Percentiles rank a stretch among this genome's conserved stretches.
phyloP scores from a whole-genome alignment of 1,140 invertebrate species.

The Formica selysi region DNA sequence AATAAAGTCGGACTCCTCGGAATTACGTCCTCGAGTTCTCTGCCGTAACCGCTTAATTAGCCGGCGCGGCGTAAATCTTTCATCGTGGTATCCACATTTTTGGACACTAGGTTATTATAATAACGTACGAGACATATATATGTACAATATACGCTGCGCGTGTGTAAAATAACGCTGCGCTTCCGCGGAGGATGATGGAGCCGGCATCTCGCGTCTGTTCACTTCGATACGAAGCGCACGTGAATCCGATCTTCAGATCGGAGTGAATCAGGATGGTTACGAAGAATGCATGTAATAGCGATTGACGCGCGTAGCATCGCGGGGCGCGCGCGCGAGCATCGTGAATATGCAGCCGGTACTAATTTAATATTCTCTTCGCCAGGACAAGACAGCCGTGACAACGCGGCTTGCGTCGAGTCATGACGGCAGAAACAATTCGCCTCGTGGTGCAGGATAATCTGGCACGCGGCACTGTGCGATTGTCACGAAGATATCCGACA shows the following conservation, averaged over 20 bases:
- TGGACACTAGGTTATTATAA: slow-evolving; percentile 24
- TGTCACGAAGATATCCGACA: slow-evolving; percentile 66
- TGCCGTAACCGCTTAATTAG: slow-evolving; percentile 52
- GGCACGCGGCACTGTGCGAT: slow-evolving; percentile 54
- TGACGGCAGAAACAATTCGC: slow-evolving; percentile 78
- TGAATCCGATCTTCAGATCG: neutral
- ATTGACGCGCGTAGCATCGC: slow-evolving; percentile 56
- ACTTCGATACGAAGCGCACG: neutral
- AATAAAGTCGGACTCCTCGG: slow-evolving; percentile 47
- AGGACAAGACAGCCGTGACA: slow-evolving; percentile 74
- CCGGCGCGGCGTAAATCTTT: slow-evolving; percentile 51
- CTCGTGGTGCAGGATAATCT: slow-evolving; percentile 59
- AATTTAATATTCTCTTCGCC: slow-evolving; percentile 78
- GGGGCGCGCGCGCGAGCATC: slow-evolving; percentile 43
- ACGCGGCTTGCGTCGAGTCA: slow-evolving; percentile 74
- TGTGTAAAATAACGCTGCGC: neutral
- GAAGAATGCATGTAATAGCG: slow-evolving; percentile 54
- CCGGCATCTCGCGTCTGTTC: neutral
- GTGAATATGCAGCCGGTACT: slow-evolving; percentile 67
- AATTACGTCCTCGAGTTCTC: slow-evolving; percentile 47
- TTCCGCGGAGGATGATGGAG: slow-evolving; percentile 5
- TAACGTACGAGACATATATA: no score
- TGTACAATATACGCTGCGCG: no score
- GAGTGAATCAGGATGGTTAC: slow-evolving; percentile 16
- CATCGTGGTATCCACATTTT: slow-evolving; percentile 13